phyloP scores from a whole-genome alignment of 2,113 vertebrate genomes.

The Jacana jacana region DNA sequence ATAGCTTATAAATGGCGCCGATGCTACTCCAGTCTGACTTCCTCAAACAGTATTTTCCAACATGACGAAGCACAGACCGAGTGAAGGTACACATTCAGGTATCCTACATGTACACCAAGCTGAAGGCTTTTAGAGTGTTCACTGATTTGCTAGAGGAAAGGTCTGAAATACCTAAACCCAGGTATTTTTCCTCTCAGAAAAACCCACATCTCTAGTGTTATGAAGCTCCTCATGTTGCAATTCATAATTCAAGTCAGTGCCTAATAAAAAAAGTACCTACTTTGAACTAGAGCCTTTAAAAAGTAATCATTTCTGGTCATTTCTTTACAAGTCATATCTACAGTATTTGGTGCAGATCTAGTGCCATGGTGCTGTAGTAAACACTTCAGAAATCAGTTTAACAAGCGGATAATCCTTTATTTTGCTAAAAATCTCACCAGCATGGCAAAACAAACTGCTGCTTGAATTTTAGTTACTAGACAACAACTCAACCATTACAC shows the following conservation, averaged over 20 bases:
- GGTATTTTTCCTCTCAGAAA: background rate
- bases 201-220: background rate
- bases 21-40: background rate
- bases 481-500: background rate
- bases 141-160: background rate
- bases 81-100: background rate
- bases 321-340: background rate
- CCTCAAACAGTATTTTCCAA: background rate
- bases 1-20: background rate
- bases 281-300: background rate
- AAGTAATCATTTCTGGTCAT: background rate
- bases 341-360: background rate
- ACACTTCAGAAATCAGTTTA: background rate
- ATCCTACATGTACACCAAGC: background rate
- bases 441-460: background rate
- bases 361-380: background rate
- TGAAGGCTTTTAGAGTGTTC: background rate
- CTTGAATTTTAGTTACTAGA: background rate
- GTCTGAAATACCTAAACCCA: background rate
- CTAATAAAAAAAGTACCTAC: background rate
- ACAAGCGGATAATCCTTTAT: background rate
- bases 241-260: background rate
- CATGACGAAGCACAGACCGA: background rate
- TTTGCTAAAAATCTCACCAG: background rate
- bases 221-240: background rate